phyloP scores from a whole-genome alignment of 2,888 invertebrate species.

The Phragmatobia fuliginosa region DNA sequence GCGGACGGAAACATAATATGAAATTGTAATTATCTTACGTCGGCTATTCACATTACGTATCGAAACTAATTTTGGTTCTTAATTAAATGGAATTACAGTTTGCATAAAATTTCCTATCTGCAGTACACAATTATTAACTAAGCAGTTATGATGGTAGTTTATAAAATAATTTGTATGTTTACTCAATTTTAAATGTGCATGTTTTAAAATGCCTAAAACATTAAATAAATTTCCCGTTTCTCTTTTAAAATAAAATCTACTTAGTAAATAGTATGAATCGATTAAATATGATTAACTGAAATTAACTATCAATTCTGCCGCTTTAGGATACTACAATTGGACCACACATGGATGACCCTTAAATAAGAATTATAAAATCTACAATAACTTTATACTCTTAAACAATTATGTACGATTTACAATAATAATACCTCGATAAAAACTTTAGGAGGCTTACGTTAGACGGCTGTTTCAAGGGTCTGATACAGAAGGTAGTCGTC shows the following conservation, averaged over 20 bases:
- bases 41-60: slow-evolving; percentile 61
- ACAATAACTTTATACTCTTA: no score
- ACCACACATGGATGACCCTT: no score
- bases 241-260: not conserved
- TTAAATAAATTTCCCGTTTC: no score
- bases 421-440: no score
- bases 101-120: slow-evolving; percentile 39
- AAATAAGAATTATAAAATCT: no score
- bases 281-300: no score
- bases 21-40: slow-evolving; percentile 61
- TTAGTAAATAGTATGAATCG: not conserved
- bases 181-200: not conserved
- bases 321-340: no score
- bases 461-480: no score
- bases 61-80: slow-evolving; percentile 63
- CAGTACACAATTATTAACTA: not conserved
- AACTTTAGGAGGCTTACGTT: no score
- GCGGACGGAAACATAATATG: slow-evolving; percentile 63
- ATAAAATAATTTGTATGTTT: not conserved
- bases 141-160: not conserved
- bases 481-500: no score
- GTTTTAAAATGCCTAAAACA: not conserved
- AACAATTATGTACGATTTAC: no score
- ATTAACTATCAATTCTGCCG: not conserved
- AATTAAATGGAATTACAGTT: slow-evolving; percentile 50